Evolutionary conservation across 2,888 invertebrate species (phyloP).

Genomic region (Tenthredo distinguenda): DNA sequence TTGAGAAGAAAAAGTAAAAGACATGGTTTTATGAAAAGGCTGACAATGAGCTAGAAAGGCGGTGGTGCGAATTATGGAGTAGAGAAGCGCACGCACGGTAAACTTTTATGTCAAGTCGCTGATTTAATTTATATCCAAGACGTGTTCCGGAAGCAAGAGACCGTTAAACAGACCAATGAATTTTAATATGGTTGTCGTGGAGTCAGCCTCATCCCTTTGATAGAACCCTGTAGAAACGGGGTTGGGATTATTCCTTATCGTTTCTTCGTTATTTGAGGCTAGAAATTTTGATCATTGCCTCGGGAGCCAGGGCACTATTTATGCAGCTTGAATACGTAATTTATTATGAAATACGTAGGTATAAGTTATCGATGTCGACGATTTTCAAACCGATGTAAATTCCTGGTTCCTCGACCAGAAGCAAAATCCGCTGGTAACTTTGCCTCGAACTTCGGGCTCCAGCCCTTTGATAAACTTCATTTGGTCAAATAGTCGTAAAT

Average conservation of each 20-base stretch:
- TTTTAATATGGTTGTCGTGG: constrained; percentile 7
- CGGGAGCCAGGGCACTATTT: neutral
- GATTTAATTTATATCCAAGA: constrained; percentile 28
- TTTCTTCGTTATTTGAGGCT: neutral
- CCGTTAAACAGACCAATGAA: constrained; percentile 36
- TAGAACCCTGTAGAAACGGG: neutral
- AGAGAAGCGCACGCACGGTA: constrained; percentile 21
- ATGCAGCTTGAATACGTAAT: neutral
- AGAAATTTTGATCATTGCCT: constrained; percentile 8
- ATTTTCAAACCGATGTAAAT: neutral
- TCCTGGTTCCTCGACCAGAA: neutral
- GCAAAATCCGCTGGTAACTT: neutral
- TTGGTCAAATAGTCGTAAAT: constrained; percentile 54
- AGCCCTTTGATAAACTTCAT: constrained; percentile 44
- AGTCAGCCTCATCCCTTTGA: neutral
- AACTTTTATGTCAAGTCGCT: constrained; percentile 34
- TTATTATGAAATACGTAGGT: neutral
- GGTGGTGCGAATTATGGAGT: constrained; percentile 12
- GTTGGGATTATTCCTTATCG: constrained; percentile 9
- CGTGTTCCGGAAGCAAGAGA: constrained; percentile 32
- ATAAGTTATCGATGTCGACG: neutral
- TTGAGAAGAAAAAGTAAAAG: constrained; percentile 53
- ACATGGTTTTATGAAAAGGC: neutral
- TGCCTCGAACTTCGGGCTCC: neutral
- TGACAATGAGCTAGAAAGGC: neutral